Evolutionary conservation across 2,888 invertebrate genomes (phyloP), one percentile per base, ranked within the genome.

Genomic region (Dione juno): DNA sequence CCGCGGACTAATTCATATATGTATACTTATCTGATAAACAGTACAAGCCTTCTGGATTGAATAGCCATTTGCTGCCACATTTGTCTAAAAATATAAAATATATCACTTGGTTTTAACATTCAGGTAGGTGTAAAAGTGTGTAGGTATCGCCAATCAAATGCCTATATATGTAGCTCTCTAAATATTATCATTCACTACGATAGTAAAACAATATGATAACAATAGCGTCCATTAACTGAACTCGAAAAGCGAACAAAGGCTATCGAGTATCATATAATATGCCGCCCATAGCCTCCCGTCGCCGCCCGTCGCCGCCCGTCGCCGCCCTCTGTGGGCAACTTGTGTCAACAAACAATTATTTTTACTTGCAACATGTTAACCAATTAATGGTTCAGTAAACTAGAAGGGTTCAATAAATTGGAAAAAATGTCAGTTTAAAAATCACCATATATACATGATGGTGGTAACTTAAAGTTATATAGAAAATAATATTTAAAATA

Each of bases 201-300:
- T 10, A 41, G 5, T n/a, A 21, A 41, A 21, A 10, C 21, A 16
- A 57, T 61, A 45, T 21, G n/a, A 9, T 1, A 61, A 61, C 43
- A 61, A 45, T 41, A 45, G n/a, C 61, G 13, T 28, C 61, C 61
- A 28, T 61, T 61, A 61, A 54, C 11, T 13, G 53, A 53, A 11
- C 11, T 3, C 28, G 13, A 21, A 53, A 7, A 35, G 14, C n/a
- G 61, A 45, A 61, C 45, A 61, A 45, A 43, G 14, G 43, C 8
- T 8, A 61, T 61, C 45, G 28, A n/a, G 43, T 61, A 28, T 61
- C 61, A 61, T 10, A 61, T 28, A 61, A 28, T 43, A 43, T 28
- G 13, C 13, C 19, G 59, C 21, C 14, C 58, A 11, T 41, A 8
- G 5, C 43, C 19, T 7, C 43, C 9, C 43, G 1, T 11, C 3